Base-by-base conservation (phyloP, 1,140 invertebrate species). In the Microplitis mediator region DNA sequence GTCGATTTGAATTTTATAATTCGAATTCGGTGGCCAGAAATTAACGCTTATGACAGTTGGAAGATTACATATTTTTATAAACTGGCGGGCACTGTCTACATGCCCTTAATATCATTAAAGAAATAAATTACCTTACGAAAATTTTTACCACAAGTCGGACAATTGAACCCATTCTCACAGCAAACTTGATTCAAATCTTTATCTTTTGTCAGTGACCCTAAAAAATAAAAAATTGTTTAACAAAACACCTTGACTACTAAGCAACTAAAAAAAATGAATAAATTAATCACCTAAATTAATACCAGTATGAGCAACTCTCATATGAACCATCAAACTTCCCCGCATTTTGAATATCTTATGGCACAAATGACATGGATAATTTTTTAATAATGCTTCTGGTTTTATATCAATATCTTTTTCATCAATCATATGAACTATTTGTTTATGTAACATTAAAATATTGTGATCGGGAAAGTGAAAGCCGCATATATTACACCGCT, bases 281-380 rank as follows among this genome's bases (percentile, higher is more conserved):
- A 60, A 51, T 50, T 62, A 75, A 72, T 79, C 78, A 82, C 83
- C 80, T 66, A 77, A 74, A 81, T 82, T 84, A 50, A 81, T 86
- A 35, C 90, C 89, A 75, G 89, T 90, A 85, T 95, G 94, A 0
- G 93, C 92, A 23, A 95, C 93, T 82, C 93, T 89, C 78, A 94
- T 89, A 86, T 95, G 94, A 2, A 95, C 91, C 89, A 94, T 93
- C 1, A 95, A 80, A 72, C 93, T 94, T 4, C 93, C 93, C 76
- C 91, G 88, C 91, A 94, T 94, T 83, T 93, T 93, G 78, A 95
- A 95, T 60, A 90, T 89, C 82, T 94, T 94, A 1, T 91, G 88
- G 78, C 94, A 95, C 23, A 94, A 85, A 80, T 94, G 91, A 82
- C 94, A 95, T 36, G 92, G 89, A 80, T 92, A 93, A 79, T 88